A percentile compares a stretch with the other conserved stretches of the same genome.
Evolutionary conservation across 2,113 vertebrate genomes (phyloP).

Genomic region (Scophthalmus maximus): DNA sequence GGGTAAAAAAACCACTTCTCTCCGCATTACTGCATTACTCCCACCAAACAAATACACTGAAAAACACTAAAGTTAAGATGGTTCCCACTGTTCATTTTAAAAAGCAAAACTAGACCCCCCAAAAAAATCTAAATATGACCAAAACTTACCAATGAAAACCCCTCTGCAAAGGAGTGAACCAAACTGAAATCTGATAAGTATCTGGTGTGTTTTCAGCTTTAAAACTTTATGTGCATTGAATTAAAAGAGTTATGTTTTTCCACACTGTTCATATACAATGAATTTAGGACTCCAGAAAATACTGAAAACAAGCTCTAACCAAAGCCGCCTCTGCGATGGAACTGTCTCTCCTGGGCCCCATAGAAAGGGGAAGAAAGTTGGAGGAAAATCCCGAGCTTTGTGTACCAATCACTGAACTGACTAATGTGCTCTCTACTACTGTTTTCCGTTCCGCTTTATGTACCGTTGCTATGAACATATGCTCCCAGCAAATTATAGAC

Average conservation of each 20-base stretch:
- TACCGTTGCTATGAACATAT: slow-evolving; percentile 84
- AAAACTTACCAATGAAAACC: not conserved
- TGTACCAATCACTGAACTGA: slow-evolving; percentile 78
- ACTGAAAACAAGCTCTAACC: slow-evolving; percentile 55
- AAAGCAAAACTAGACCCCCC: slow-evolving; percentile 2
- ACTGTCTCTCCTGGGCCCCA: slow-evolving; percentile 66
- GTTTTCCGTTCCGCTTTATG: slow-evolving; percentile 84
- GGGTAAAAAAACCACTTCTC: too few relatives aligned
- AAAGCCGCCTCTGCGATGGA: slow-evolving; percentile 42
- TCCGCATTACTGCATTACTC: not conserved
- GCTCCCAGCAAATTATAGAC: slow-evolving; percentile 83
- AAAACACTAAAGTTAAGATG: not conserved
- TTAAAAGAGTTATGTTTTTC: slow-evolving; percentile 20
- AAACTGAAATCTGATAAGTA: slow-evolving; percentile 4
- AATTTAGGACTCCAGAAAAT: slow-evolving; percentile 58
- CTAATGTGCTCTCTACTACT: slow-evolving; percentile 80
- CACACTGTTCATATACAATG: slow-evolving; percentile 31
- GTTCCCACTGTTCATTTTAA: slow-evolving; percentile 8
- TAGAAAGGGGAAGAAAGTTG: slow-evolving; percentile 66
- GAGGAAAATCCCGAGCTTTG: slow-evolving; percentile 80
- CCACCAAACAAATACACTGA: slow-evolving; percentile 20
- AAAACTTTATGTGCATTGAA: not conserved
- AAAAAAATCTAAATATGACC: slow-evolving; percentile 5
- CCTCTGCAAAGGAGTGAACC: not conserved
- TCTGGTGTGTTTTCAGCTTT: not conserved